Conservation (phyloP, 2,888 invertebrate genomes). For the Cerceris ruficornis region DNA sequence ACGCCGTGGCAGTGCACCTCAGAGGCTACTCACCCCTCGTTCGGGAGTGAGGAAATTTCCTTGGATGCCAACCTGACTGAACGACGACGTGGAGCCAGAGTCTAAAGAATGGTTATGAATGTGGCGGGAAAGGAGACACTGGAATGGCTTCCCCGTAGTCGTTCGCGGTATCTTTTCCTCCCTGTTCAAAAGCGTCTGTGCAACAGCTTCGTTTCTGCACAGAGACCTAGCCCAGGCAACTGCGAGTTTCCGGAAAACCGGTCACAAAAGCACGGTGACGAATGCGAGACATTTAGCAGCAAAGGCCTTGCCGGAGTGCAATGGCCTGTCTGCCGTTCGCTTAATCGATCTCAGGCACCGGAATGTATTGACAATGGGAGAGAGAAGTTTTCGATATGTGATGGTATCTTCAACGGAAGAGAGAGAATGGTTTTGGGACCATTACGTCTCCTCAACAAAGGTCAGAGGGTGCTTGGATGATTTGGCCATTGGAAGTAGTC, state of each 20-base stretch:
- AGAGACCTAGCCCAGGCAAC: too few relatives aligned
- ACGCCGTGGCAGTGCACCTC: background rate
- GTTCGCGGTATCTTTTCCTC: conserved; percentile 39
- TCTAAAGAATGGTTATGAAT: conserved; percentile 58
- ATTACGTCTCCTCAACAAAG: too few relatives aligned
- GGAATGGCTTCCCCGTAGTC: conserved; percentile 8
- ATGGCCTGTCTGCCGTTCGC: conserved; percentile 67
- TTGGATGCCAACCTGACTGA: conserved; percentile 33
- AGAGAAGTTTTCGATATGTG: background rate
- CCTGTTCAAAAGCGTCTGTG: conserved; percentile 1
- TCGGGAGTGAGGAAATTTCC: conserved; percentile 45
- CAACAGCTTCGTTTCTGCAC: background rate
- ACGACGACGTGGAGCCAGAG: conserved; percentile 24
- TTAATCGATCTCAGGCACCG: conserved; percentile 78
- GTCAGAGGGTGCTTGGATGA: too few relatives aligned
- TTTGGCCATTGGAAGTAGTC: too few relatives aligned
- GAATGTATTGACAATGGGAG: conserved; percentile 60
- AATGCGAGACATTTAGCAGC: conserved; percentile 77
- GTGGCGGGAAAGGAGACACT: conserved; percentile 32
- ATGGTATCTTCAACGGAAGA: too few relatives aligned
- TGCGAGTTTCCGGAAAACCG: too few relatives aligned
- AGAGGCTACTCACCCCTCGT: background rate
- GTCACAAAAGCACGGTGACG: conserved; percentile 75
- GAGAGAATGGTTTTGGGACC: too few relatives aligned
- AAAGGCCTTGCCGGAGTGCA: conserved; percentile 62